Conservation (phyloP, 2,113 vertebrate species). For the Beaufortia kweichowensis region DNA sequence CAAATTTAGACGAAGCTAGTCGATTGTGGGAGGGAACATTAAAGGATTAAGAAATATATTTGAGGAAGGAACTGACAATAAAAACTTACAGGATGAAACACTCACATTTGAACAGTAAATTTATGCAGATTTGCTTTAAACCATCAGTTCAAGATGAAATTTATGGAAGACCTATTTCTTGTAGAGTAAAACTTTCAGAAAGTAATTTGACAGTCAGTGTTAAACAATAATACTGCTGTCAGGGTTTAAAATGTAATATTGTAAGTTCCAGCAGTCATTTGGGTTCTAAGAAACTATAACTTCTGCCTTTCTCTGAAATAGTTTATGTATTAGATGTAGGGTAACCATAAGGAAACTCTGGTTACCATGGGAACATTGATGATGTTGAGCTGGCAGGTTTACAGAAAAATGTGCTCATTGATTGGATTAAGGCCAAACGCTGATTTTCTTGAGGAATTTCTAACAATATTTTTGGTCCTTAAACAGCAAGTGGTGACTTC, state of each 20-base stretch:
- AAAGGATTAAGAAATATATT: not conserved
- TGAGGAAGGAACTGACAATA: not conserved
- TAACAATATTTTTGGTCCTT: conserved; percentile 29
- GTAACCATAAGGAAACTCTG: not conserved
- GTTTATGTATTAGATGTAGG: conserved; percentile 6
- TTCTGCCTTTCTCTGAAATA: not conserved
- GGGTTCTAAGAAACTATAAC: not conserved
- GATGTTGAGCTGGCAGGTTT: conserved; percentile 32
- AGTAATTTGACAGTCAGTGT: not conserved
- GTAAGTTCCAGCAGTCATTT: conserved; percentile 1
- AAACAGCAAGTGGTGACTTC: conserved; percentile 1
- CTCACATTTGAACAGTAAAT: conserved; percentile 43
- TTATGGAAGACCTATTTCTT: conserved; percentile 41
- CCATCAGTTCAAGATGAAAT: not conserved
- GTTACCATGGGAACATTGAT: not conserved
- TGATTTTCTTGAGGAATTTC: not conserved
- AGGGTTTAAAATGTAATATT: not conserved
- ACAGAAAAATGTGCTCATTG: conserved; percentile 27
- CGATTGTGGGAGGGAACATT: conserved; percentile 35
- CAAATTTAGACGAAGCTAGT: not conserved
- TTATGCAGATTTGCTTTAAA: not conserved
- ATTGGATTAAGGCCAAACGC: conserved; percentile 28
- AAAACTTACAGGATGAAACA: too few species aligned
- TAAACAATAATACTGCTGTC: not conserved
- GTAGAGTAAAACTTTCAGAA: not conserved